These are phyloP conservation scores for Serranus cabrilla DNA, from an alignment of 2,797 vertebrate species.

Conservation along the genomic window DNA sequence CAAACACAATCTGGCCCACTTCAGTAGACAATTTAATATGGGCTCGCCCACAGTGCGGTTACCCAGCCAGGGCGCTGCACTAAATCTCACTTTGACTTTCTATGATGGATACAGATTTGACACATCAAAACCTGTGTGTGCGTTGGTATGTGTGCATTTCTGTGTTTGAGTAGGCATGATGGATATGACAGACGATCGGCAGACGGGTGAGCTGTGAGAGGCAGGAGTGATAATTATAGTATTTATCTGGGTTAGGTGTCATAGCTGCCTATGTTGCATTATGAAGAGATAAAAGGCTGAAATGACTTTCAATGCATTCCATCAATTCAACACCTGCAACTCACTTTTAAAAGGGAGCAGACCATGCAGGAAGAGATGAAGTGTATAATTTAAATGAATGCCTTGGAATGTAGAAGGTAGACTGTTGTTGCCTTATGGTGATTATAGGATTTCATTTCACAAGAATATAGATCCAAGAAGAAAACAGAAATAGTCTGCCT, in stretches of 20 bases:
- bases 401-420: slow-evolving; percentile 38
- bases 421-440: slow-evolving; percentile 4
- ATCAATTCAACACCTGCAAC: slow-evolving; percentile 68
- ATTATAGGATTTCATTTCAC: slow-evolving; percentile 13
- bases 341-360: slow-evolving; percentile 53
- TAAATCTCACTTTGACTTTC: slow-evolving; percentile 82
- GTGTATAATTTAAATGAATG: slow-evolving; percentile 48
- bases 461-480: not conserved
- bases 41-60: slow-evolving; percentile 72
- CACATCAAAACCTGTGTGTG: slow-evolving; percentile 58
- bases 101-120: slow-evolving; percentile 76
- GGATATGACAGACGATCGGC: slow-evolving; percentile 69
- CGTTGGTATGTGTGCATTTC: slow-evolving; percentile 20
- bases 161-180: slow-evolving; percentile 70
- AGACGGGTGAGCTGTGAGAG: slow-evolving; percentile 76
- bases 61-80: slow-evolving; percentile 56
- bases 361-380: slow-evolving; percentile 45
- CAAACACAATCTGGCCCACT: slow-evolving; percentile 82
- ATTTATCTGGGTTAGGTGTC: slow-evolving; percentile 84
- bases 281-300: slow-evolving; percentile 70
- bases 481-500: no score
- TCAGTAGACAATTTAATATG: slow-evolving; percentile 81
- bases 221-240: slow-evolving; percentile 78
- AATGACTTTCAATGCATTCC: slow-evolving; percentile 65
- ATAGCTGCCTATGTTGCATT: slow-evolving; percentile 69